Evolutionary conservation across 2,797 vertebrate species (phyloP), one percentile per base, ranked within the genome.

Genomic region (Aplochiton taeniatus): DNA sequence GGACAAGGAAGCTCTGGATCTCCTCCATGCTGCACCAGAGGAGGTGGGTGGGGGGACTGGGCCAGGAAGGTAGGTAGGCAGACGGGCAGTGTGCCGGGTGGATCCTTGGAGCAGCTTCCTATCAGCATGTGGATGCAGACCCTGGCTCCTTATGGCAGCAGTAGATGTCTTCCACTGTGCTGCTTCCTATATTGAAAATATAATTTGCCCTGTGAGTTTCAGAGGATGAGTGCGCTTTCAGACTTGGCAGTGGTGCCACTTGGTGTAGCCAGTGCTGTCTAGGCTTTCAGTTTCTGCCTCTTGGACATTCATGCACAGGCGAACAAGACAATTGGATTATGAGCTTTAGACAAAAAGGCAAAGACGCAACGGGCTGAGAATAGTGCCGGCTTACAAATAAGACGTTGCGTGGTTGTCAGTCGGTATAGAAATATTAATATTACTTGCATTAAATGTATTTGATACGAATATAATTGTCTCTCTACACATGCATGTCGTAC

Each of bases 261-360:
- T 48, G 46, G 46, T 48, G 46, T 48, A 48, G 46, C 13, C 60
- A 65, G 47, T 59, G 61, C 66, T 19, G 52, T 43, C 51, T 58
- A 4, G 18, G 18, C 52, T 45, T 70, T 49, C 41, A 69, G 73
- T 52, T 8, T 9, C 72, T 54, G 64, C 61, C 68, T 64, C 14
- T 45, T 9, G 64, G 60, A 73, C 65, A 59, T 49, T 63, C 54
- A 77, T 18, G 47, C 17, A 7, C 54, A 60, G 72, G 68, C 78
- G 77, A 76, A 84, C 69, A 75, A 77, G 74, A 75, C 79, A 78
- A 79, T 76, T 83, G 71, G 77, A 82, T 85, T 83, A 80, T 80
- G 69, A 78, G 82, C 67, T 85, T 80, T 79, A 79, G 17, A 73
- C 76, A 60, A 70, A 70, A 75, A 56, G 63, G 67, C 58, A 20